Base-by-base conservation (phyloP, 2,888 invertebrate genomes). In the Zelleria hepariella region DNA sequence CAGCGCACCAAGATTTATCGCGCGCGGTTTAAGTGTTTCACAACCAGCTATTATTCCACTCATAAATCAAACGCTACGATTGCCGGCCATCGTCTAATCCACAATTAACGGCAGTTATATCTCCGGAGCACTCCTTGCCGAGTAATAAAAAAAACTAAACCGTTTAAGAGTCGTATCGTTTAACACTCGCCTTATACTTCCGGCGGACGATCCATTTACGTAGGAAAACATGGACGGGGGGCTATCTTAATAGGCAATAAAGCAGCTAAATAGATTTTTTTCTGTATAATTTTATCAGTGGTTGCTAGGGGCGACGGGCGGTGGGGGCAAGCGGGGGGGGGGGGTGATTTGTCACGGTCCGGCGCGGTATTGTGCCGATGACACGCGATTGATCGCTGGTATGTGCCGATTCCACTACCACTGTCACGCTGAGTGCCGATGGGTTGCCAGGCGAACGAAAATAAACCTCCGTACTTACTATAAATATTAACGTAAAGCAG, bases 181-280 rank as follows among this genome's bases (percentile, higher is more conserved):
- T 55, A 55, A 32, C 55, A 32, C 55, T 20, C 27, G 5, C 52
- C 18, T 55, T 1, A 32, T 27, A 55, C 27, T 18, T 32, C 42
- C 21, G 27, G 23, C 24, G 15, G n/a, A 5, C 1, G 58, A 23
- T 24, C 53, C 23, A 55, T 55, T 55, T 55, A 32, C 23, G 32
- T 32, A 53, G 18, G 42, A 32, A 58, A 57, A 64, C 59, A 61
- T 65, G 65, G 70, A 70, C 68, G 64, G 62, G 57, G 63, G 32
- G 60, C 62, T 67, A 69, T 74, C 70, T 80, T 78, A 76, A 78
- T 76, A 64, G 75, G 67, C 75, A 73, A 77, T 80, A 79, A 77
- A 78, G 68, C 62, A 68, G 67, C 72, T 77, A 75, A 78, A 80
- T 79, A 78, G 78, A 77, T 78, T 76, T 78, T 74, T 77, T 55